Evolutionary conservation across 2,113 vertebrate species (phyloP).

Genomic region (Alethe diademata): DNA sequence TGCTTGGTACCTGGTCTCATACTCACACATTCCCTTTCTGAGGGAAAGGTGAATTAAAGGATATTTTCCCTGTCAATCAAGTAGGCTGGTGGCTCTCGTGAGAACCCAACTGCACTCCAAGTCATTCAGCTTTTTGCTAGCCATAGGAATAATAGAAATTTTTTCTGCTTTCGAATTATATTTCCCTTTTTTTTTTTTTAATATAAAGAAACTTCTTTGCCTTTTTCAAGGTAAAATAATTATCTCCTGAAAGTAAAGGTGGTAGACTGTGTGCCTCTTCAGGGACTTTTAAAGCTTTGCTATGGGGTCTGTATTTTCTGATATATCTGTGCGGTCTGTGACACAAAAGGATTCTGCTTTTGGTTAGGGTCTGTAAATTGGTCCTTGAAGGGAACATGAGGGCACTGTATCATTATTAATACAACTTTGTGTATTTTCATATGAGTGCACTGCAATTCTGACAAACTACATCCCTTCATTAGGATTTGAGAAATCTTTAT

Average conservation of each 20-base stretch:
- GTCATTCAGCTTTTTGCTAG: background rate
- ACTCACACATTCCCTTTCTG: background rate
- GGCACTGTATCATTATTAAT: background rate
- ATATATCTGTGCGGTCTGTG: background rate
- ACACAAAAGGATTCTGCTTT: background rate
- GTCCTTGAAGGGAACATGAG: background rate
- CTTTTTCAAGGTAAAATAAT: background rate
- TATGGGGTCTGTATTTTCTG: background rate
- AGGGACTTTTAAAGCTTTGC: background rate
- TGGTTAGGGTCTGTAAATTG: background rate
- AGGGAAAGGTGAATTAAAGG: conserved; percentile 5
- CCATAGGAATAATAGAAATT: background rate
- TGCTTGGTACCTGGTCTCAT: background rate
- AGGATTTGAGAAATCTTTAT: background rate
- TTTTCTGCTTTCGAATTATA: background rate
- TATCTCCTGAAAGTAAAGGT: background rate
- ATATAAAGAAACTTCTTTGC: background rate
- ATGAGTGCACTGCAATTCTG: background rate
- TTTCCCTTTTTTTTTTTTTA: background rate
- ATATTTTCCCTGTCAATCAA: background rate
- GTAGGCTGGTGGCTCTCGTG: background rate
- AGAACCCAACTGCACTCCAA: background rate
- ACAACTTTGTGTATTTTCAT: background rate
- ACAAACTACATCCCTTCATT: background rate
- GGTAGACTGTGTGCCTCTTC: background rate